Evolutionary conservation across 2,797 vertebrate genomes (phyloP).

Genomic region (Cryptoprocta ferox): DNA sequence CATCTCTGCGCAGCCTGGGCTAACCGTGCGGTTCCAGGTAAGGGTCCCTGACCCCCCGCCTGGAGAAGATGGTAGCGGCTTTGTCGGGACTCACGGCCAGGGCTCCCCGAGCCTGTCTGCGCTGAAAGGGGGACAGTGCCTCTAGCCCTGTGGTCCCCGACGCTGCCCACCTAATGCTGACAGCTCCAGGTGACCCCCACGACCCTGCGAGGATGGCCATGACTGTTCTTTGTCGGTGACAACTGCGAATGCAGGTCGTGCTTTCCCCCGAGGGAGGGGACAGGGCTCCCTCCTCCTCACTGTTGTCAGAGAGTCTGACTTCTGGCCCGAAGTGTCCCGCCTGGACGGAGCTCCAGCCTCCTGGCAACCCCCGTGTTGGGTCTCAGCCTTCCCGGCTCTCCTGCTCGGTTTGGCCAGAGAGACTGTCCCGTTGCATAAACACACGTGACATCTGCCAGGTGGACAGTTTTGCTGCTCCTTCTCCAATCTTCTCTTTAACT

Average conservation of each 20-base stretch:
- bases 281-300: neutral
- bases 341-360: neutral
- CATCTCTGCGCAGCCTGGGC: neutral
- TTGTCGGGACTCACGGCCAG: neutral
- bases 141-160: neutral
- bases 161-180: neutral
- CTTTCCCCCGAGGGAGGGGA: neutral
- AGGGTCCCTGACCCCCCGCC: neutral
- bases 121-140: rapidly evolving
- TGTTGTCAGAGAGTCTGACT: neutral
- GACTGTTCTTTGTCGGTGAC: too few relatives aligned
- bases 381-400: neutral
- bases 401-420: neutral
- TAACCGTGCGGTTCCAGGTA: neutral
- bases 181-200: rapidly evolving
- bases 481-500: too few relatives aligned
- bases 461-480: too few relatives aligned
- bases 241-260: neutral
- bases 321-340: neutral
- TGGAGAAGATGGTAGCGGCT: neutral
- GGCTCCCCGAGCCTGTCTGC: neutral
- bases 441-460: neutral
- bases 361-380: neutral
- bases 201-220: neutral
- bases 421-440: neutral